phyloP scores from a whole-genome alignment of 2,113 vertebrate species.

The Sebastes fasciatus region DNA sequence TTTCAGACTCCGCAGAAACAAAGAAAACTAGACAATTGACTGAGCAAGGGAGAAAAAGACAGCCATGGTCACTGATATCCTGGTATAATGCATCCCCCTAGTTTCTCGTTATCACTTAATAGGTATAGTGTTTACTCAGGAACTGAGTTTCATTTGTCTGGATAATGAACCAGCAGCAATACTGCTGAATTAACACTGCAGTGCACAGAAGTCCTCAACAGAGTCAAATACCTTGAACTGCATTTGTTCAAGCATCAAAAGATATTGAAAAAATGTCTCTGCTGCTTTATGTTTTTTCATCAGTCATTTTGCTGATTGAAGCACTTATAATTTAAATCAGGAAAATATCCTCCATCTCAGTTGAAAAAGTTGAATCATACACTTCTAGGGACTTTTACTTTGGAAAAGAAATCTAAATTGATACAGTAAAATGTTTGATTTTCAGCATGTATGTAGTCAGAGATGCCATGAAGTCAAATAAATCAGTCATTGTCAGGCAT shows the following conservation, averaged over 20 bases:
- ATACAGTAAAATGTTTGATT: too few relatives aligned
- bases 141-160: conserved; percentile 58
- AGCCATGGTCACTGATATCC: conserved; percentile 28
- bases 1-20: conserved; percentile 19
- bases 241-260: conserved; percentile 25
- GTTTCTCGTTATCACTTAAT: conserved; percentile 64
- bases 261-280: not conserved
- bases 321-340: not conserved
- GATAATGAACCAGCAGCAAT: conserved; percentile 59
- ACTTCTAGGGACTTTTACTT: too few relatives aligned
- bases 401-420: too few relatives aligned
- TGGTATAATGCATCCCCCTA: conserved; percentile 42
- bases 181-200: conserved; percentile 52
- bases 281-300: conserved; percentile 3
- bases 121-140: conserved; percentile 43
- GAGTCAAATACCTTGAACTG: conserved; percentile 10
- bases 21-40: conserved; percentile 12
- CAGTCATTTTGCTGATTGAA: conserved; percentile 10
- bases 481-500: too few relatives aligned
- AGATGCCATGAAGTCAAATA: too few relatives aligned
- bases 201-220: conserved; percentile 9
- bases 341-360: not conserved
- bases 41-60: conserved; percentile 22
- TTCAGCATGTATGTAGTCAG: too few relatives aligned
- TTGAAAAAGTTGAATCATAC: too few relatives aligned